Evolutionary conservation across 2,113 vertebrate species (phyloP), one percentile per base, ranked within the genome.

Genomic region (Brachyhypopomus occidentalis): DNA sequence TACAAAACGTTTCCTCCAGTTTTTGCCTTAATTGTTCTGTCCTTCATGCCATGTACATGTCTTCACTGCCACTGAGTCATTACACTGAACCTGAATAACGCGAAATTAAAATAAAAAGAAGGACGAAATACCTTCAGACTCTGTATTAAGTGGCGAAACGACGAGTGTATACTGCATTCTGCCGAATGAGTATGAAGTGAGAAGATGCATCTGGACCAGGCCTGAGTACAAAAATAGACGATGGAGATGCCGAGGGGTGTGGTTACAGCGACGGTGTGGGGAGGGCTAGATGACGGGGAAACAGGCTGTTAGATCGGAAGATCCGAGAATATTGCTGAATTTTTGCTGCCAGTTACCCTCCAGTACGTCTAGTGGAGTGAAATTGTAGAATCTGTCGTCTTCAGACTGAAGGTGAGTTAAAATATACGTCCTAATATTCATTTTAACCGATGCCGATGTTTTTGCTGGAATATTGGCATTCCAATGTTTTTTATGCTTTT

Each of bases 281-380:
- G 11, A 19, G 56, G 71, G 11, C 55, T 36, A 22, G 67, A 30
- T 59, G 75, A 86, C 79, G 80, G 85, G 75, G 83, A 48, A 78
- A 84, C 66, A 77, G 72, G 83, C 79, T 78, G 79, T 84, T 30
- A 66, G 89, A 89, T 74, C 88, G 90, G 87, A 88, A 88, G 90
- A 90, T 76, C 59, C 72, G 80, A 88, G 71, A 81, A 84, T 84
- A 85, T 83, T 34, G 17, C 72, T 30, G 12, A 20, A 79, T 84
- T 85, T 85, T 83, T 59, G 22, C 62, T 45, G 19, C 11, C 55
- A 45, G 67, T 81, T 63, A 58, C 22, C 22, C 8, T 69, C 63
- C 55, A 0, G 22, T 25, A 6, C 55, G 34, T 59, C 11, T 25
- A 59, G 11, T 55, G 75, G 25, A 77, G 17, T 36, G 25, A 4